These are phyloP conservation scores for Drosophila barbarae DNA, from an alignment of 2,888 invertebrate genomes.

Conservation along the genomic window DNA sequence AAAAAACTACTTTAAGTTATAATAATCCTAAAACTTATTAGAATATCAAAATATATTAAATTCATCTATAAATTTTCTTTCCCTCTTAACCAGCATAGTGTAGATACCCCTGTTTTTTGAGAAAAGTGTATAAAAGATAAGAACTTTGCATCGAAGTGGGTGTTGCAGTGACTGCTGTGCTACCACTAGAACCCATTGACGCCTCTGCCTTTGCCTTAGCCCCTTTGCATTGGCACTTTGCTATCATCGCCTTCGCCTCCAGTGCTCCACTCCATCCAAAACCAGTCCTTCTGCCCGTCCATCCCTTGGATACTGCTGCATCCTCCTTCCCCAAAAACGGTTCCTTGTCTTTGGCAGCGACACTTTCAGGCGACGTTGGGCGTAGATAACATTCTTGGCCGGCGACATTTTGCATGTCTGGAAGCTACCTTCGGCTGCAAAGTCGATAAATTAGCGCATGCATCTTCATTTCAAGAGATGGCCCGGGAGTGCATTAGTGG, in stretches of 20 bases:
- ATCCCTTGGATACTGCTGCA: not conserved
- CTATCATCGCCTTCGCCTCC: conserved; percentile 29
- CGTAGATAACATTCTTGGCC: conserved; percentile 42
- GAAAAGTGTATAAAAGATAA: conserved; percentile 26
- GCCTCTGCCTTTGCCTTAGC: conserved; percentile 37
- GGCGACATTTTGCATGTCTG: conserved; percentile 53
- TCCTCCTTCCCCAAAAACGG: not conserved
- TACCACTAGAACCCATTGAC: conserved; percentile 44
- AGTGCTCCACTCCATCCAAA: conserved; percentile 1
- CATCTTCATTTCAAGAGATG: conserved; percentile 58
- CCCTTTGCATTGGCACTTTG: conserved; percentile 11
- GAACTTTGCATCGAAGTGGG: conserved; percentile 38
- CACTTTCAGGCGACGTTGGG: conserved; percentile 47
- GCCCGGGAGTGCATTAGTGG: conserved; percentile 40
- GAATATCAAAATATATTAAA: not conserved
- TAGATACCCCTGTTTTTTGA: not conserved
- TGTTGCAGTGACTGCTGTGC: conserved; percentile 29
- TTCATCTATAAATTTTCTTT: not conserved
- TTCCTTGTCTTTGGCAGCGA: conserved; percentile 35
- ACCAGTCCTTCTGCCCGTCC: not conserved
- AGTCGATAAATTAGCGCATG: conserved; percentile 55
- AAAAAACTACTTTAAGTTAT: too few species aligned
- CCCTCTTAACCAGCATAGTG: not conserved
- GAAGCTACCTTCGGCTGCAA: conserved; percentile 32
- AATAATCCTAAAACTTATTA: too few species aligned